Base-by-base conservation (phyloP, 2,113 vertebrate genomes). In the Gobius niger region DNA sequence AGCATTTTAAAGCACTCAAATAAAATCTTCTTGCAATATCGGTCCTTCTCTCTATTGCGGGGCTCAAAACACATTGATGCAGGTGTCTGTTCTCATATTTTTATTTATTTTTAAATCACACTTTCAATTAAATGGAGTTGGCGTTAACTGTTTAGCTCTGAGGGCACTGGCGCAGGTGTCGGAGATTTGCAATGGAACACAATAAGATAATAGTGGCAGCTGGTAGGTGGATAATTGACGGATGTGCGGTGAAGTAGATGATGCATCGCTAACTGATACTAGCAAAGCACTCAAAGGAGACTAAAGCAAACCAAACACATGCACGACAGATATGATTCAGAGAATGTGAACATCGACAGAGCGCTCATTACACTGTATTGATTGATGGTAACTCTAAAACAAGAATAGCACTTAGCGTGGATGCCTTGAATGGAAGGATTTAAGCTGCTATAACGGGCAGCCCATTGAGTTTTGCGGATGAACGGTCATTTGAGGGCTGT, bases 221-320 rank as follows among this genome's bases (percentile, higher is more conserved):
- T 63, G 53, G 65, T 63, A 65, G 70, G 51, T 65, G 65, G 44
- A 63, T 74, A 78, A 71, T 68, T 78, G 63, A 63, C 13, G 15
- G 44, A 50, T 54, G 53, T 12, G 44, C 52, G 74, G 62, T 72
- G 19, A 77, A 75, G 68, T 72, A 57, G 49, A 53, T 52, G 63
- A 82, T 70, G 72, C 34, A 67, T 57, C 44, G 56, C 44, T 64
- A 70, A 69, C 44, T 9, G 47, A 67, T 42, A 16, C n/a, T 34
- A 56, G 44, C 52, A 54, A 19, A 67, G 44, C 63, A 14, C 15
- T 18, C 41, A 64, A 63, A 72, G 59, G 61, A 82, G 65, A 65
- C 44, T n/a, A 42, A 18, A 16, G 63, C 18, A 71, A 51, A 70
- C 53, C 77, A 18, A 63, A 9, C 62, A 69, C 71, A 7, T 40